Base-by-base conservation (phyloP, 2,888 invertebrate genomes). In the Criorhina ranunculi region DNA sequence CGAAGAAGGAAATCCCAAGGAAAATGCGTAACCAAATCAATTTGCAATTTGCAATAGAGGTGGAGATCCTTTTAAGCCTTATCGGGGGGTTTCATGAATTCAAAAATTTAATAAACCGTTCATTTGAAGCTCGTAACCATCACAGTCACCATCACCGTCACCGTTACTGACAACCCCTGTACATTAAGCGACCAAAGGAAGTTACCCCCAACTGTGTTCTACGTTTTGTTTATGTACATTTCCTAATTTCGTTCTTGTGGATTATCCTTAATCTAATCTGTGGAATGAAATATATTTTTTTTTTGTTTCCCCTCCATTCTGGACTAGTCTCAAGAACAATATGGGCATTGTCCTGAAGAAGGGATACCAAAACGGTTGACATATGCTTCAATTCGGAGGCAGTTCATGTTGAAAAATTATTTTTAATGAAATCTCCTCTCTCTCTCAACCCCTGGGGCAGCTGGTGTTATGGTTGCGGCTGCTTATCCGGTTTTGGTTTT, bases 181-280 rank as follows among this genome's bases (percentile, higher is more conserved):
- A 73, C 29, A 51, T 66, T 49, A 24, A 44, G 60, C 35, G 5
- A 42, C 57, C 31, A 7, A 49, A 46, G 66, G 31, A 66, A 46
- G 60, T 33, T 35, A 42, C 55, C 62, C 69, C 62, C 55, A 49
- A 40, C 60, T 31, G 64, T 11, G 17, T 1, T 12, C 0, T 17
- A 19, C 44, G 37, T 42, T 51, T 1, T 64, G 57, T 73, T 73
- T 69, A 37, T 70, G 62, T 69, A 64, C 69, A 19, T 67, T 82
- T 82, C 66, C 85, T 85, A 85, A 85, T 85, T 80, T 80, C 66
- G 24, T 80, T 76, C 33, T n/a, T 42, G n/a, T 6, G 82, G 85
- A 80, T 85, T 80, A 85, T 85, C 80, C 80, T 70, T 66, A 85
- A 85, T 85, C 80, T 85, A 80, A 85, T 85, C 80, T 79, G 24